A percentile compares a stretch with the other conserved stretches of the same genome.
Evolutionary conservation across 2,113 vertebrate genomes (phyloP).

Genomic region (Perognathus longimembris): DNA sequence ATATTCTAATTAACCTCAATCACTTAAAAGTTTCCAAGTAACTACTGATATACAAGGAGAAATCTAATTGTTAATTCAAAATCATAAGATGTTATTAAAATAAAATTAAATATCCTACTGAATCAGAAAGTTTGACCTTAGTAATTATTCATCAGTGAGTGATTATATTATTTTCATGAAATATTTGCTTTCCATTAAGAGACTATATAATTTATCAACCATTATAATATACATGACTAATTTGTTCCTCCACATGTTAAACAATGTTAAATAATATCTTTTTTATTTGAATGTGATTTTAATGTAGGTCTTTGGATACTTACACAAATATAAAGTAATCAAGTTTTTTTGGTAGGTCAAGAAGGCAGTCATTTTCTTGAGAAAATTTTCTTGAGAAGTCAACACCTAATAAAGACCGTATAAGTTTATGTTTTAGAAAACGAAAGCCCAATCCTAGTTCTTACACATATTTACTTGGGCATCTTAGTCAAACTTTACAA

Average conservation of each 20-base stretch:
- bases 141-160: conserved; percentile 47
- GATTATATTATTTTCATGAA: conserved; percentile 60
- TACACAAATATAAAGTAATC: conserved; percentile 26
- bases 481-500: conserved; percentile 9
- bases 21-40: conserved; percentile 41
- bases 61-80: conserved; percentile 50
- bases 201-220: conserved; percentile 11
- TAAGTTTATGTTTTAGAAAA: conserved; percentile 41
- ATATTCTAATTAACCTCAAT: conserved; percentile 44
- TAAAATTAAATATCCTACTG: conserved; percentile 39
- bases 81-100: conserved; percentile 50
- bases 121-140: conserved; percentile 21
- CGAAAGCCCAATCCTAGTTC: background rate
- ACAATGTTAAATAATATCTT: conserved; percentile 12
- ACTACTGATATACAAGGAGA: background rate
- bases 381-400: background rate
- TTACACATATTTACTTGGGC: conserved; percentile 11
- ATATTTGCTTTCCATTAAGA: conserved; percentile 23
- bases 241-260: conserved; percentile 41
- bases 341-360: background rate
- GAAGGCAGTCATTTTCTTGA: background rate
- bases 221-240: conserved; percentile 3
- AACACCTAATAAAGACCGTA: background rate
- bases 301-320: conserved; percentile 4
- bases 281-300: conserved; percentile 36